Conservation (phyloP, 2,888 invertebrate species). For the Cartodere bifasciata region DNA sequence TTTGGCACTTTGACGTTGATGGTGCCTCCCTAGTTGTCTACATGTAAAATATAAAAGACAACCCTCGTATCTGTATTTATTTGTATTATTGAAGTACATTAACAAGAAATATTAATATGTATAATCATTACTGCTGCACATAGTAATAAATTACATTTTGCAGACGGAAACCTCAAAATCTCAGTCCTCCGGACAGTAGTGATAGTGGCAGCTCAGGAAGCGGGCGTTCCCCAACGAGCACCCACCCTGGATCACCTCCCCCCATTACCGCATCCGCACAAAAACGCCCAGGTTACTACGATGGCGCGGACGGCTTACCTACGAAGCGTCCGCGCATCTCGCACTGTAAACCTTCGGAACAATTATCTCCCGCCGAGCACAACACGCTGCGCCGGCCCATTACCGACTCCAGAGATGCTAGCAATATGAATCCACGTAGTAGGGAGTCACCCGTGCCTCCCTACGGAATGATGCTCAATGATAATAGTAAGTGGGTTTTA, state of each 20-base stretch:
- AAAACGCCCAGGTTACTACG: constrained; percentile 48
- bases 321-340: constrained; percentile 80
- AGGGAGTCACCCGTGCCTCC: constrained; percentile 25
- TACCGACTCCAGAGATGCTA: constrained; percentile 35
- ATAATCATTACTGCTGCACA: too few relatives aligned
- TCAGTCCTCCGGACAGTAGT: constrained; percentile 79
- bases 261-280: constrained; percentile 40
- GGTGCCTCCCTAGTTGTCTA: too few relatives aligned
- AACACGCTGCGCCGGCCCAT: constrained; percentile 31
- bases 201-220: constrained; percentile 65
- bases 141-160: too few relatives aligned
- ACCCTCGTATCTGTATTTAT: too few relatives aligned
- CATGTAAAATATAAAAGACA: too few relatives aligned
- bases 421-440: constrained; percentile 37
- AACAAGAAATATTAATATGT: too few relatives aligned
- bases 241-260: constrained; percentile 62
- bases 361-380: constrained; percentile 25
- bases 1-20: too few relatives aligned
- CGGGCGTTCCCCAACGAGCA: constrained; percentile 67
- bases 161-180: constrained; percentile 81
- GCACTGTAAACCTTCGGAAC: constrained; percentile 53
- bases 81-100: too few relatives aligned
- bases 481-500: too few relatives aligned
- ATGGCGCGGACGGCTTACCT: constrained; percentile 43
- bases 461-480: constrained; percentile 25